Base-by-base conservation (phyloP, 2,113 vertebrate genomes). In the Xyliphius kryptos region DNA sequence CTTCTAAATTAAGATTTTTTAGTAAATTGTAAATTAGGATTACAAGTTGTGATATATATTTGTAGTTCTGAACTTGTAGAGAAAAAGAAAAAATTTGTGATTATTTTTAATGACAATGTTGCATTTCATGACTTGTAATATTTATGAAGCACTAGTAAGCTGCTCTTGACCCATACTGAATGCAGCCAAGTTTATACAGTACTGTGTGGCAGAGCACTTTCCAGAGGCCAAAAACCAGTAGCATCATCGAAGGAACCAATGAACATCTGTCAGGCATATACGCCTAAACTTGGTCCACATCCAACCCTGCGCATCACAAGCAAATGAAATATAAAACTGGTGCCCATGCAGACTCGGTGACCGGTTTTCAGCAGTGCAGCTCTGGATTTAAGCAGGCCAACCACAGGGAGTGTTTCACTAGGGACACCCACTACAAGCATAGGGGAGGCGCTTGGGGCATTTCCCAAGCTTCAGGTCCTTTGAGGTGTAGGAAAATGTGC, bases 221-320 rank as follows among this genome's bases (percentile, higher is more conserved):
- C 55, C 71, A 62, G 75, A 83, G 76, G 77, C 73, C 82, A 80
- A 72, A 75, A 78, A 75, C 61, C 74, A 80, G 79, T 55, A 63
- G 75, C 76, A 76, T 80, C 72, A 75, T 79, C 67, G 20, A 38
- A 80, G 71, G 70, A 81, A 76, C 75, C 68, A 73, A 76, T 73
- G 20, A 82, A 83, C 86, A 88, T 88, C 86, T 87, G 86, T 81
- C 76, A 72, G 82, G 79, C 82, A 83, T 77, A 84, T 82, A 77
- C 77, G 3, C 20, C 73, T 75, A 82, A 73, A 72, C 81, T 78
- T 68, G 76, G 77, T 78, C 79, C 74, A 80, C 74, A 72, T 69
- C 74, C 74, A 53, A 58, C 55, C 32, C 72, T 74, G 74, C n/a
- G 16, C 13, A 70, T 69, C 70, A 73, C 48, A 67, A 71, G 50